A percentile compares a stretch with the other conserved stretches of the same genome.
Evolutionary conservation across 2,888 invertebrate species (phyloP).

Genomic region (Drosophila falleni): DNA sequence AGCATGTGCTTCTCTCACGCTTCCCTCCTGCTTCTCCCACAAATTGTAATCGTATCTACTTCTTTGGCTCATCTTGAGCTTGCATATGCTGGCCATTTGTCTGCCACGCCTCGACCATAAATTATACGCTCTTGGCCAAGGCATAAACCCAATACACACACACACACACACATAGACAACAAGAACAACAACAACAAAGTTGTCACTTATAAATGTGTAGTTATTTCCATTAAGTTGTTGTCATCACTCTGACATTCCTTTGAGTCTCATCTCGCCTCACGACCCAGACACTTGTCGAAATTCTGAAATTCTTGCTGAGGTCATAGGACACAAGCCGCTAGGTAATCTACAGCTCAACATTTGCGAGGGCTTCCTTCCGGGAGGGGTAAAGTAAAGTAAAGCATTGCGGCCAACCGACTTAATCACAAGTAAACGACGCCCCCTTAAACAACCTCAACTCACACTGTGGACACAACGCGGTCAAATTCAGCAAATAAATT

Average conservation of each 20-base stretch:
- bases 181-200: constrained; percentile 51
- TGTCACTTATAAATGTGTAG: constrained; percentile 80
- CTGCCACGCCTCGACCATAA: constrained; percentile 78
- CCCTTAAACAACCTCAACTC: not conserved
- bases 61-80: constrained; percentile 26
- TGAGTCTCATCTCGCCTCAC: constrained; percentile 54
- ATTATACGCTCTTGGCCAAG: constrained; percentile 68
- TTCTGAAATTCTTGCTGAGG: constrained; percentile 52
- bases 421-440: constrained; percentile 77
- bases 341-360: constrained; percentile 61
- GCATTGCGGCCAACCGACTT: constrained; percentile 65
- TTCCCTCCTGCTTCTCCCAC: not conserved
- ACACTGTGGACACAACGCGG: not conserved
- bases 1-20: constrained; percentile 27
- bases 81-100: constrained; percentile 78
- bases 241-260: constrained; percentile 78
- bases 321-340: constrained; percentile 52
- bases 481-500: too few relatives aligned
- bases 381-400: not conserved
- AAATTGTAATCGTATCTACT: constrained; percentile 5
- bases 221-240: constrained; percentile 81
- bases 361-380: not conserved
- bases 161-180: constrained; percentile 5
- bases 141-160: constrained; percentile 3
- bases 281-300: constrained; percentile 58